Percentiles rank a stretch among this genome's conserved stretches.
Evolutionary conservation across 1,140 invertebrate species (phyloP).

Genomic region (Asbolus verrucosus): DNA sequence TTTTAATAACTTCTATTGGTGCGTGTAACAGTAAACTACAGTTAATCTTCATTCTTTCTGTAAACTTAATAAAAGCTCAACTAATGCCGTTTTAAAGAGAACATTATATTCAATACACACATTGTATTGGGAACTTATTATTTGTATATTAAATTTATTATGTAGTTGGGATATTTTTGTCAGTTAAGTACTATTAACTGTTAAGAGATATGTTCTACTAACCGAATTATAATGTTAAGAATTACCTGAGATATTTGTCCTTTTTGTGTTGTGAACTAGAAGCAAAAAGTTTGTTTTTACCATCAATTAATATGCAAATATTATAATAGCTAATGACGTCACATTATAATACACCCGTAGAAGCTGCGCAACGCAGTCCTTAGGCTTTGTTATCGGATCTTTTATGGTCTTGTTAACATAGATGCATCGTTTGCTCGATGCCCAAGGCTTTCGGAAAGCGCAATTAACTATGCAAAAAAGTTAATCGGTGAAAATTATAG

Average conservation of each 20-base stretch:
- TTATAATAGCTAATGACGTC: neutral
- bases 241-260: no score
- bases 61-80: no score
- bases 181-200: no score
- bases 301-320: neutral
- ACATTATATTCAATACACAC: conserved; percentile 1
- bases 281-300: no score
- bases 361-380: neutral
- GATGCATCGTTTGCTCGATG: conserved; percentile 20
- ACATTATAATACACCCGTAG: neutral
- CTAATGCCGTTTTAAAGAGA: conserved; percentile 5
- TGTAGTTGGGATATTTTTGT: no score
- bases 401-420: conserved; percentile 34
- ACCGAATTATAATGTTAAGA: neutral
- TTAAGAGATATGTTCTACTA: neutral
- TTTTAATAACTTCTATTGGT: conserved; percentile 25
- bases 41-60: conserved; percentile 19
- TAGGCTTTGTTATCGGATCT: conserved; percentile 6
- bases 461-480: conserved; percentile 8
- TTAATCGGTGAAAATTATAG: conserved; percentile 7
- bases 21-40: conserved; percentile 33
- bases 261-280: no score
- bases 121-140: neutral
- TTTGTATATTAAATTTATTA: no score
- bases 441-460: neutral